Evolutionary conservation across 2,888 invertebrate genomes (phyloP).

Genomic region (Drosophila sordidula): DNA sequence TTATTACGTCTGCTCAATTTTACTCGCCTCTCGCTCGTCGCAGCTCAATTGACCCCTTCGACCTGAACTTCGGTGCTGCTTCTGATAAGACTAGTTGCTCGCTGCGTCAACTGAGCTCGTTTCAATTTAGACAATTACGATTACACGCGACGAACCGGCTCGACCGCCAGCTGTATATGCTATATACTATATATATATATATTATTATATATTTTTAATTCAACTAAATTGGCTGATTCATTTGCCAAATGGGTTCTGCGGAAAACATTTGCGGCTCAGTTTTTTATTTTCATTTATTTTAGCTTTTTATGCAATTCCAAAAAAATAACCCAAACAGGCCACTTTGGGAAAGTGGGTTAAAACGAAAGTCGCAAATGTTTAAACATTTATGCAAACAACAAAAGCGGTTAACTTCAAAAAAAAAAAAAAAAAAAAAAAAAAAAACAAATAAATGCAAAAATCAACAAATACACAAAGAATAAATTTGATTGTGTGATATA

Average conservation of each 20-base stretch:
- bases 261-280: slow-evolving; percentile 20
- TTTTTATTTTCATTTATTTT: slow-evolving; percentile 17
- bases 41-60: slow-evolving; percentile 65
- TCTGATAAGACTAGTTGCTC: slow-evolving; percentile 44
- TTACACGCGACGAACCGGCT: slow-evolving; percentile 28
- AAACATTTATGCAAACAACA: slow-evolving; percentile 47
- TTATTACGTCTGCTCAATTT: slow-evolving; percentile 51
- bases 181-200: slow-evolving; percentile 7
- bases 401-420: slow-evolving; percentile 62
- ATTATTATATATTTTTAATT: slow-evolving; percentile 55
- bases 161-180: not conserved
- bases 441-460: slow-evolving; percentile 1
- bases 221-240: slow-evolving; percentile 73
- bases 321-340: slow-evolving; percentile 19
- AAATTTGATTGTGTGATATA: slow-evolving; percentile 60
- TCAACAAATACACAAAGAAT: slow-evolving; percentile 54
- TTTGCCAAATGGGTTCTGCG: slow-evolving; percentile 47
- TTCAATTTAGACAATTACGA: slow-evolving; percentile 76
- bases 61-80: slow-evolving; percentile 58
- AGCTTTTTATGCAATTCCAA: slow-evolving; percentile 33
- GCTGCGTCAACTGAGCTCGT: slow-evolving; percentile 38
- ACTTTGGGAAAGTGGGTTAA: slow-evolving; percentile 69
- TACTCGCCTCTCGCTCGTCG: slow-evolving; percentile 22
- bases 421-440: slow-evolving; percentile 32
- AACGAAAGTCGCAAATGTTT: slow-evolving; percentile 60